These are phyloP conservation scores for Nomada hirtipes DNA, from an alignment of 2,888 invertebrate species.

Conservation along the genomic window DNA sequence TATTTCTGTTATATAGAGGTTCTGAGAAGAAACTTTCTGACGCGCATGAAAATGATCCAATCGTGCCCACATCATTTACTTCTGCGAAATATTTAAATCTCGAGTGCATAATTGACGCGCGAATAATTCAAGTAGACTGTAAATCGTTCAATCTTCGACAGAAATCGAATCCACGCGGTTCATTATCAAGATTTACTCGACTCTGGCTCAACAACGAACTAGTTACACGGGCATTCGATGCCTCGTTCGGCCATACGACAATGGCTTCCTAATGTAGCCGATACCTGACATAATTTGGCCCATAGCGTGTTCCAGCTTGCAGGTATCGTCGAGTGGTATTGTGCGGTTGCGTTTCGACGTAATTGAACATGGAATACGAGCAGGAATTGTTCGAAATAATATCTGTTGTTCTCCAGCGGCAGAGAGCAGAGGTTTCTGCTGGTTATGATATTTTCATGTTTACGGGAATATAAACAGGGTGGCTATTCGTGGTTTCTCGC, in stretches of 20 bases:
- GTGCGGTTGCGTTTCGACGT: constrained; percentile 51
- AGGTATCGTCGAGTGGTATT: constrained; percentile 39
- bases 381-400: constrained; percentile 1
- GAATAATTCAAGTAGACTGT: background rate
- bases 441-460: constrained; percentile 24
- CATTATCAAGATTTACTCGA: constrained; percentile 27
- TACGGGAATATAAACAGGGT: constrained; percentile 30
- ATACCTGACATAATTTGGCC: constrained; percentile 61
- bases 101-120: background rate
- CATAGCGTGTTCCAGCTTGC: constrained; percentile 35
- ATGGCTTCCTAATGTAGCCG: constrained; percentile 62
- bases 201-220: constrained; percentile 34
- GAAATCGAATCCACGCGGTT: constrained; percentile 12
- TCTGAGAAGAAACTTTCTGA: background rate
- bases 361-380: constrained; percentile 55
- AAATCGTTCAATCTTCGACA: background rate
- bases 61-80: no score
- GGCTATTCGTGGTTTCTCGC: background rate
- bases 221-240: constrained; percentile 44
- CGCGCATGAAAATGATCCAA: no score
- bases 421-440: background rate
- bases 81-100: no score
- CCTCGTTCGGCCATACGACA: constrained; percentile 42
- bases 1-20: background rate
- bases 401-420: background rate